Evolutionary conservation across 2,888 invertebrate genomes (phyloP), one percentile per base, ranked within the genome.

Genomic region (Trimorus sp.): DNA sequence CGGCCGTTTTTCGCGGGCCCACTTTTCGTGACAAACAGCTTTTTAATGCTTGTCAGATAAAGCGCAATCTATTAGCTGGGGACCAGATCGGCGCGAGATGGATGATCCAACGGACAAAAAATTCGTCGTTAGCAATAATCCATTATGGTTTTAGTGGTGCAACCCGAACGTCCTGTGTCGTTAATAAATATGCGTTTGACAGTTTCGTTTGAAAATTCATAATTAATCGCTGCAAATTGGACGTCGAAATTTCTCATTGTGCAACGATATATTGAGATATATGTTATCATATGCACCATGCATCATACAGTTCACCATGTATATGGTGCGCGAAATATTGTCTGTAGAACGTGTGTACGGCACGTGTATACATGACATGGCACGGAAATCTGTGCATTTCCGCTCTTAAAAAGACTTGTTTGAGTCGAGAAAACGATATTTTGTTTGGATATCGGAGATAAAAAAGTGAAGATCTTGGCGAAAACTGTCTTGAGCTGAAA

Each of bases 101-200:
- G 73, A 79, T 68, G 79, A 79, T 79, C 56, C 48, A 16, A 12
- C 15, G 12, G 4, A 48, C 71, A 73, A 79, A 79, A 79, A 79
- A 78, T n/a, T 65, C 51, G 56, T 77, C 77, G 70, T 77, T 77
- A 70, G 62, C 79, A 68, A 79, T 68, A 71, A 79, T 79, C 73
- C 60, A 79, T 73, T 71, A 79, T 42, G 51, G 65, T 56, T 71
- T 71, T 70, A 58, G 51, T 63, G n/a, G 66, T 7, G 4, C 37
- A 7, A n/a, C 15, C 62, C 49, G 71, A 56, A 73, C 58, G 73
- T 76, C 48, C 56, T 36, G n/a, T 38, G 49, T 42, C 48, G 40
- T 56, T 62, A 56, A 69, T 76, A 62, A 69, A 76, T 69, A 69
- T 45, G 40, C 40, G 6, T 9, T 36, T 45, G 68, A 66, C 60